A percentile compares a stretch with the other conserved stretches of the same genome.
phyloP scores from a whole-genome alignment of 2,888 invertebrate species.

The Aplocera efformata region DNA sequence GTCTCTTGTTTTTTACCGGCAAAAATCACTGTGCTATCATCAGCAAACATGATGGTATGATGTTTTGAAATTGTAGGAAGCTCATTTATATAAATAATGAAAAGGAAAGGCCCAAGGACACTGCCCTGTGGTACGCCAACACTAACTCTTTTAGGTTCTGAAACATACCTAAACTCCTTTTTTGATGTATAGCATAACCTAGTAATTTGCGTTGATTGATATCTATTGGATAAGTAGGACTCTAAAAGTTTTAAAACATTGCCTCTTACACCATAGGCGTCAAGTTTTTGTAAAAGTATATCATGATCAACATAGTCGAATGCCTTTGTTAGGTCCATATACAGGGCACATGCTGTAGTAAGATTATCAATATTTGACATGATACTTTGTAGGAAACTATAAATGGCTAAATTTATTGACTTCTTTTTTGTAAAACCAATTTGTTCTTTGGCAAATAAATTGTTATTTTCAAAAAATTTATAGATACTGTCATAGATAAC shows the following conservation, averaged over 20 bases:
- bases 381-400: background rate
- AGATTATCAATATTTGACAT: no score
- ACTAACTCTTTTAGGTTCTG: no score
- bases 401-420: background rate
- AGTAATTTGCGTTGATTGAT: no score
- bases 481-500: no score
- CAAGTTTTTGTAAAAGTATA: background rate
- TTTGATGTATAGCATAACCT: no score
- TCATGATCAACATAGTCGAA: background rate
- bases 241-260: background rate
- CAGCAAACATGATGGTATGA: background rate
- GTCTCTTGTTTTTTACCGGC: no score
- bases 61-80: background rate
- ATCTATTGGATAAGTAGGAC: background rate
- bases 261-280: background rate
- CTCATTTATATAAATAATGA: constrained; percentile 1
- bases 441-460: background rate
- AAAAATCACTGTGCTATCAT: background rate
- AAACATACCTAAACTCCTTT: no score
- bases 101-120: background rate
- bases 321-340: background rate
- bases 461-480: background rate
- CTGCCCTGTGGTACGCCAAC: no score
- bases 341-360: background rate
- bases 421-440: background rate